phyloP scores from a whole-genome alignment of 2,113 vertebrate genomes.

The Ophthalmolycus amberensis region DNA sequence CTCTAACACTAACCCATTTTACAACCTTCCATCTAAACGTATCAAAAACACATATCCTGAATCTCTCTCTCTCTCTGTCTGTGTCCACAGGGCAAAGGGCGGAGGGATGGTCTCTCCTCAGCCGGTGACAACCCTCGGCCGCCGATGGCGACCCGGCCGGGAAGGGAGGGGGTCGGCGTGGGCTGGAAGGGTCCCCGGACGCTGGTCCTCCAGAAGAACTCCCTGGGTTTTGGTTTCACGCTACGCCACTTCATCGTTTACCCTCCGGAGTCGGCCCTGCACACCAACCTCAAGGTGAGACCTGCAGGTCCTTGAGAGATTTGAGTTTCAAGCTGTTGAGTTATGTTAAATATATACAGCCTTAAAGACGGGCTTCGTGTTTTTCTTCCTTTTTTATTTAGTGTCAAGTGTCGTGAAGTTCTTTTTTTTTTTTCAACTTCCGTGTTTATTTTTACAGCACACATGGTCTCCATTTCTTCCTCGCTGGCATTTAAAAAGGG shows the following conservation, averaged over 20 bases:
- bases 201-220: conserved; percentile 90
- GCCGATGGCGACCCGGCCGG: conserved; percentile 81
- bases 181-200: conserved; percentile 91
- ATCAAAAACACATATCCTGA: not conserved
- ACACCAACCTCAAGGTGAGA: conserved; percentile 88
- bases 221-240: conserved; percentile 96
- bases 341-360: not conserved
- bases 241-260: conserved; percentile 98
- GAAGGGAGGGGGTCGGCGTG: conserved; percentile 83
- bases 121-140: conserved; percentile 85
- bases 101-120: conserved; percentile 89
- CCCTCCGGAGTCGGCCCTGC: conserved; percentile 92
- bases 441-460: conserved; percentile 28
- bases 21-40: not conserved
- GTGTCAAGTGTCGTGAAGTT: conserved; percentile 1
- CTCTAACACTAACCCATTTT: not conserved
- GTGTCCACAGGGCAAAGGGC: conserved; percentile 83
- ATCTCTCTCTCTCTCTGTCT: conserved; percentile 22
- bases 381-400: not conserved
- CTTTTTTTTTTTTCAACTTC: not conserved
- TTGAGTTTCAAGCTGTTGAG: not conserved
- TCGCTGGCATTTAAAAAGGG: conserved; percentile 29
- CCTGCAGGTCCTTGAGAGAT: not conserved
- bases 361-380: not conserved
- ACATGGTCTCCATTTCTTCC: conserved; percentile 42